Evolutionary conservation across 2,888 invertebrate genomes (phyloP), one percentile per base, ranked within the genome.

Genomic region (Dioctria linearis): DNA sequence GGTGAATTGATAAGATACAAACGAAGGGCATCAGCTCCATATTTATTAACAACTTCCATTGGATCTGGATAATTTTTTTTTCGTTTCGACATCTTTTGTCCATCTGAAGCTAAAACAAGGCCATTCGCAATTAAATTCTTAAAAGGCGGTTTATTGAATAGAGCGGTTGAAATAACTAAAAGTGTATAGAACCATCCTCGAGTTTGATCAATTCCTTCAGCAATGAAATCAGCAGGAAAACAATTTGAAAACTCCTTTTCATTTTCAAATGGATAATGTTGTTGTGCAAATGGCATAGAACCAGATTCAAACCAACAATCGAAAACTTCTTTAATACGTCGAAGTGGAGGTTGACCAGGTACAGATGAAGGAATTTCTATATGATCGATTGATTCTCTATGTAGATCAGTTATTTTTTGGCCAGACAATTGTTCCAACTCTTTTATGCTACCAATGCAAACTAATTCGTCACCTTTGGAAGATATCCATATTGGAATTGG

Each of bases 251-350:
- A 98, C 80, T 95, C 94, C 86, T 95, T 95, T 84, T 92, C 92
- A 85, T 95, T 95, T 88, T 98, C 97, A 88, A 99, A 99, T 0
- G 99, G 99, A 88, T 96, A 99, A 89, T 98, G 98, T 85, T 93
- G 92, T 87, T 98, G 98, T 0, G 98, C 99, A 86, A 98, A 99
- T 0, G 99, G 99, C 99, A 99, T 99, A 37, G 98, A 97, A 4
- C 99, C 99, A 0, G 98, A 98, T 88, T 99, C 99, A 90, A 99
- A 99, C 99, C 99, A 99, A 88, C 99, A 99, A 89, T 99, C 99
- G 89, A 99, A 99, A 0, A 99, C 99, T 89, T 99, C 98, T 0
- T 94, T 87, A 4, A 99, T 94, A 79, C 99, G 92, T 83, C 91
- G 93, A 46, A 99, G 89, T 9, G 95, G 95, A 3, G 97, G 96